phyloP scores from a whole-genome alignment of 1,140 invertebrate genomes.

The Papilio polytes region DNA sequence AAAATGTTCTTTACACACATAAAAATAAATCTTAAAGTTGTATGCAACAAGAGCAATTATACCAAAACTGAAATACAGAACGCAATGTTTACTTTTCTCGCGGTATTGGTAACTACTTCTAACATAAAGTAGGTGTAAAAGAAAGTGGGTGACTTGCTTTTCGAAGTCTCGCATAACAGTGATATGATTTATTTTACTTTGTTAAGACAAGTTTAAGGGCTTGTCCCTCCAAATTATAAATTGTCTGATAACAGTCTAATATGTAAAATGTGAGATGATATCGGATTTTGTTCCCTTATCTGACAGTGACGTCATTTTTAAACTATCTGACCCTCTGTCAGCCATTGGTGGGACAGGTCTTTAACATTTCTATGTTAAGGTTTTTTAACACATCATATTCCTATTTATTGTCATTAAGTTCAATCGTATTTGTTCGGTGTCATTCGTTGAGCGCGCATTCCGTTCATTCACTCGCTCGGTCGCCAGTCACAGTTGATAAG shows the following conservation, averaged over 20 bases:
- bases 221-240: no score
- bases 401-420: slow-evolving; percentile 28
- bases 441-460: slow-evolving; percentile 54
- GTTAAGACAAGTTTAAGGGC: background rate
- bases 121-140: slow-evolving; percentile 56
- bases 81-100: slow-evolving; percentile 69
- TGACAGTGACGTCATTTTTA: no score
- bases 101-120: slow-evolving; percentile 67
- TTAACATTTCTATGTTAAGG: background rate
- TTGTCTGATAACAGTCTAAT: no score
- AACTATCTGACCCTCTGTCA: no score
- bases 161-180: slow-evolving; percentile 24
- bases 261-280: no score
- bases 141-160: slow-evolving; percentile 68
- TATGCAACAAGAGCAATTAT: slow-evolving; percentile 23
- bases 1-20: background rate
- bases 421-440: slow-evolving; percentile 47
- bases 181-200: background rate
- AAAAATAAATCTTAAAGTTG: slow-evolving; percentile 46
- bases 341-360: no score
- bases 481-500: slow-evolving; percentile 73
- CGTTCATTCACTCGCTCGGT: slow-evolving; percentile 52
- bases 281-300: no score
- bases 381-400: slow-evolving; percentile 9
- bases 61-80: slow-evolving; percentile 31